Conservation (phyloP, 2,113 vertebrate species). For the Paradisaea rubra region DNA sequence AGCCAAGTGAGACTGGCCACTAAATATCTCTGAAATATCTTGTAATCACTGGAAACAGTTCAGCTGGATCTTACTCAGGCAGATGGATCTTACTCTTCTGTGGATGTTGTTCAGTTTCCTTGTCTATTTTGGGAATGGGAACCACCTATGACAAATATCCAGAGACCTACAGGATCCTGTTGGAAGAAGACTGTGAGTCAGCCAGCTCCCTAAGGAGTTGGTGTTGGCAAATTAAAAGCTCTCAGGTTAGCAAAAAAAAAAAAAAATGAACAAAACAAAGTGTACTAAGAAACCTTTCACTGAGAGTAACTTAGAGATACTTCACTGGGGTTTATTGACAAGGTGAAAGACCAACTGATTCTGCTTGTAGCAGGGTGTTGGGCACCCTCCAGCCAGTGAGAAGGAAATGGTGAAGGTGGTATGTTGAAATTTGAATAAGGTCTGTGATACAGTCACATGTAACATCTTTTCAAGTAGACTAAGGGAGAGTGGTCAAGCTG, state of each 20-base stretch:
- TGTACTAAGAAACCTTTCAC: neutral
- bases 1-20: neutral
- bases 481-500: fast-evolving
- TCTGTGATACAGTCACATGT: neutral
- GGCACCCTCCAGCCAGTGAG: neutral
- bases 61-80: neutral
- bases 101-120: neutral
- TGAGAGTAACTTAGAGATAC: neutral
- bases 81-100: neutral
- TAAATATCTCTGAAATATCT: neutral
- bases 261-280: neutral
- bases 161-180: neutral
- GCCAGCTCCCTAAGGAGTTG: neutral
- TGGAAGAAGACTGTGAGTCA: neutral
- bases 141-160: neutral
- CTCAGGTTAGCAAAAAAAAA: neutral
- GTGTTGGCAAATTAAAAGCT: neutral
- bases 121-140: neutral
- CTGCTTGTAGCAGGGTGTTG: neutral
- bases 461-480: neutral
- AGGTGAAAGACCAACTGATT: neutral
- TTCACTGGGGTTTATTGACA: neutral
- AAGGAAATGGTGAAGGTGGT: neutral
- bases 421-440: neutral
- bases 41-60: neutral